phyloP scores from a whole-genome alignment of 1,140 invertebrate genomes.

The Octopus sinensis region DNA sequence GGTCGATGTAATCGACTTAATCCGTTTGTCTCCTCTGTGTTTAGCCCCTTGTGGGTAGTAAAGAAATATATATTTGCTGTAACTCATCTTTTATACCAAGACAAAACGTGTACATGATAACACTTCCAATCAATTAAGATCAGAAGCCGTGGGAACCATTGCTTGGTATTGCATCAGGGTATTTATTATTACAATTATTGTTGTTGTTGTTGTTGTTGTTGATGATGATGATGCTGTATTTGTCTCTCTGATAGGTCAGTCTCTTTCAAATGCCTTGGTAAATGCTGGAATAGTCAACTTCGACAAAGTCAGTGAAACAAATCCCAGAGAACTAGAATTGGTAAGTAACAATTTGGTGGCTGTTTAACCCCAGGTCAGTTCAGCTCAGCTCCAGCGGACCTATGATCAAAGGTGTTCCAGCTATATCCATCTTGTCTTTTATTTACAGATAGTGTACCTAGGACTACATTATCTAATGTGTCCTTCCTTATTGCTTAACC shows the following conservation, averaged over 20 bases:
- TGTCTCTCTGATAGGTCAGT: constrained; percentile 44
- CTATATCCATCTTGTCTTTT: neutral
- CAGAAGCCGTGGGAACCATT: neutral
- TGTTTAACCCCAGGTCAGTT: neutral
- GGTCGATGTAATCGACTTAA: too few species aligned
- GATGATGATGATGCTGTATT: neutral
- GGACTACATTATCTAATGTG: neutral
- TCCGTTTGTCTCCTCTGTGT: too few species aligned
- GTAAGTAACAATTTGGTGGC: constrained; percentile 53
- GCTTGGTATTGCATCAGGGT: neutral
- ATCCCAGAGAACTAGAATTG: constrained; percentile 74
- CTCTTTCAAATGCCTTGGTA: constrained; percentile 66
- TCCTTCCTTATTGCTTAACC: neutral
- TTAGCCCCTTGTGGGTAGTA: too few species aligned
- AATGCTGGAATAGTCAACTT: constrained; percentile 69
- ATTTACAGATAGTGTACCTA: neutral
- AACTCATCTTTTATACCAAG: neutral
- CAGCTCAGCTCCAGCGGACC: neutral
- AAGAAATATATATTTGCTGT: neutral
- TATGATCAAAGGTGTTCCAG: neutral
- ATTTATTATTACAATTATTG: neutral
- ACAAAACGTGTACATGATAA: neutral
- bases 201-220: neutral
- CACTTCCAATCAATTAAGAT: neutral
- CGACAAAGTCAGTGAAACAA: constrained; percentile 64